phyloP scores from a whole-genome alignment of 1,140 invertebrate species.

The Bombus haemorrhoidalis region DNA sequence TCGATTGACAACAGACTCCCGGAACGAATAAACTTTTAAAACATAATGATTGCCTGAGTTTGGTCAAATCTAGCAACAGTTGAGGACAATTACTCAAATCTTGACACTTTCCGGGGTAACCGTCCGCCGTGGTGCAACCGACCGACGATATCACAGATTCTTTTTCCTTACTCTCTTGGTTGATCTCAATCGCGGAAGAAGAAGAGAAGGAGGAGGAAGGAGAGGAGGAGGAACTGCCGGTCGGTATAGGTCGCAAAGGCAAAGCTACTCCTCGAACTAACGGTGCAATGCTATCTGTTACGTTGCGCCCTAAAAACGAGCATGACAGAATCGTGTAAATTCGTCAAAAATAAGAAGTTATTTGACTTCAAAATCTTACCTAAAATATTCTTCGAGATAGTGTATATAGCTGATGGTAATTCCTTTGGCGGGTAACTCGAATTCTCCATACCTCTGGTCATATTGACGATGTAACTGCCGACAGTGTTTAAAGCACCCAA shows the following conservation, averaged over 20 bases:
- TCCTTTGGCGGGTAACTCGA: constrained; percentile 82
- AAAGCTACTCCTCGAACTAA: constrained; percentile 87
- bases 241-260: constrained; percentile 80
- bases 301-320: constrained; percentile 83
- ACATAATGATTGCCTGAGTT: constrained; percentile 92
- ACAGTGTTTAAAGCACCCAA: constrained; percentile 91
- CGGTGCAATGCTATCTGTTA: constrained; percentile 90
- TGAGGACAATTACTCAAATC: constrained; percentile 95
- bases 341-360: not conserved
- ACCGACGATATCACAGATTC: constrained; percentile 69
- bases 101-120: constrained; percentile 90
- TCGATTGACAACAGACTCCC: constrained; percentile 92
- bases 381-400: constrained; percentile 91
- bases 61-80: constrained; percentile 91
- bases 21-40: constrained; percentile 96
- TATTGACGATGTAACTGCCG: constrained; percentile 91
- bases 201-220: not conserved
- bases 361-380: constrained; percentile 74
- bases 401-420: constrained; percentile 89
- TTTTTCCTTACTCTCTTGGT: constrained; percentile 70
- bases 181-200: constrained; percentile 69
- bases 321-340: not conserved
- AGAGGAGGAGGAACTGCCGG: constrained; percentile 15
- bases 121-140: constrained; percentile 91
- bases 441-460: constrained; percentile 84